Evolutionary conservation across 2,888 invertebrate genomes (phyloP).

Genomic region (Geotrupes spiniger): DNA sequence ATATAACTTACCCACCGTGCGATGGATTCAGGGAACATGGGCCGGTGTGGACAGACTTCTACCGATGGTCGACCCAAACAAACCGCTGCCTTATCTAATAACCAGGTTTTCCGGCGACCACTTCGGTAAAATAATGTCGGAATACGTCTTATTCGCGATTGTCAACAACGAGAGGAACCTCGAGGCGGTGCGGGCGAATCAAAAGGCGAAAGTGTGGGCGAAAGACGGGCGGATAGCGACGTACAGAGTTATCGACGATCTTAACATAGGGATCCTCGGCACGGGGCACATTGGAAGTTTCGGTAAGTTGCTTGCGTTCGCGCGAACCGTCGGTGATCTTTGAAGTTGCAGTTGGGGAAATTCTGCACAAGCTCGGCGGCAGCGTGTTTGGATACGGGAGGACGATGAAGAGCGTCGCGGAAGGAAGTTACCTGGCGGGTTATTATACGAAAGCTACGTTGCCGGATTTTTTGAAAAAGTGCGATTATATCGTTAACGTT

Average conservation of each 20-base stretch:
- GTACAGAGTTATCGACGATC: conserved; percentile 46
- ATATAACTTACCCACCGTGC: conserved; percentile 44
- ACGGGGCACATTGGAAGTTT: conserved; percentile 54
- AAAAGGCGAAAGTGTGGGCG: conserved; percentile 42
- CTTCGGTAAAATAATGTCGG: conserved; percentile 53
- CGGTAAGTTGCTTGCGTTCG: conserved; percentile 24
- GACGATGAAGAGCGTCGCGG: conserved; percentile 1
- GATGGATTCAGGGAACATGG: conserved; percentile 53
- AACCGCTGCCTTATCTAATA: conserved; percentile 37
- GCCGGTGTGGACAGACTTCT: conserved; percentile 48
- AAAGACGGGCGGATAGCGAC: conserved; percentile 41
- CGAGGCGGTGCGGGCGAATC: conserved; percentile 43
- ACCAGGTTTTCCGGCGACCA: conserved; percentile 49
- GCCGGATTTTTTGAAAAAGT: conserved; percentile 46
- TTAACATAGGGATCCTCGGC: conserved; percentile 56
- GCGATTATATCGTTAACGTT: conserved; percentile 57
- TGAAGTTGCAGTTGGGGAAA: conserved; percentile 13
- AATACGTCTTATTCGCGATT: conserved; percentile 53
- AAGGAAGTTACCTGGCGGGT: conserved; percentile 1
- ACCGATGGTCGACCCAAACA: conserved; percentile 33
- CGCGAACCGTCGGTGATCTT: background rate
- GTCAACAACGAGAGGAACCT: conserved; percentile 52
- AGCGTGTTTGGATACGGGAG: conserved; percentile 22
- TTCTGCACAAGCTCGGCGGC: conserved; percentile 15
- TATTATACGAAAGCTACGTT: conserved; percentile 29